Base-by-base conservation (phyloP, 2,113 vertebrate species). In the Orcinus orca region DNA sequence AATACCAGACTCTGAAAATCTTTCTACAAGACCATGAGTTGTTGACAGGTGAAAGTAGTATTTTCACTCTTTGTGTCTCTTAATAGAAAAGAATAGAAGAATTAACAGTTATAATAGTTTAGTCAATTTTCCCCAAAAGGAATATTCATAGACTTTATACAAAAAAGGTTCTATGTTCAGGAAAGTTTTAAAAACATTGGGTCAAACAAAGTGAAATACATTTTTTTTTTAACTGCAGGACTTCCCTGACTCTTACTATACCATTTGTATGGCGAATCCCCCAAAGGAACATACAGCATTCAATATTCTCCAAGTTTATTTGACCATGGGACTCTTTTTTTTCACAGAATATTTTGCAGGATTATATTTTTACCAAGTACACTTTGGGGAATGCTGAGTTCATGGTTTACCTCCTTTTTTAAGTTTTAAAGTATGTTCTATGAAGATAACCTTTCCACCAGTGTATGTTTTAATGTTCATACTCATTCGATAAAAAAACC, bases 301-400 rank as follows among this genome's bases (percentile, higher is more conserved):
- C 60, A 81, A 38, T 93, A 67, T 71, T 87, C 20, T 84, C 33
- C 26, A 83, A 67, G 38, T 95, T 97, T 93, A 95, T 96, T 92
- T 88, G 90, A 93, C 25, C 53, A 55, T 21, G 53, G 81, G 23
- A 81, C 26, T 50, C 23, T 70, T 53, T 82, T 88, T 44, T 25
- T 8, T 6, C 67, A 91, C 53, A 73, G 63, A 44, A 21, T 36
- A 80, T 90, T 93, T 93, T 84, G 53, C 25, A 96, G 50, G 90
- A 95, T 96, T 96, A 77, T 96, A 67, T 95, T 95, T 98, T 97
- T 25, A 81, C 65, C 76, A 94, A 92, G 20, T 63, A 90, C 21
- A 76, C 68, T 94, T 88, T 55, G 76, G 88, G 91, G 88, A 96
- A 80, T 67, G 44, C 41, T 90, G 81, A 94, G 6, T 94, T 92